Conservation (phyloP, 2,797 vertebrate genomes). For the Clamator glandarius region DNA sequence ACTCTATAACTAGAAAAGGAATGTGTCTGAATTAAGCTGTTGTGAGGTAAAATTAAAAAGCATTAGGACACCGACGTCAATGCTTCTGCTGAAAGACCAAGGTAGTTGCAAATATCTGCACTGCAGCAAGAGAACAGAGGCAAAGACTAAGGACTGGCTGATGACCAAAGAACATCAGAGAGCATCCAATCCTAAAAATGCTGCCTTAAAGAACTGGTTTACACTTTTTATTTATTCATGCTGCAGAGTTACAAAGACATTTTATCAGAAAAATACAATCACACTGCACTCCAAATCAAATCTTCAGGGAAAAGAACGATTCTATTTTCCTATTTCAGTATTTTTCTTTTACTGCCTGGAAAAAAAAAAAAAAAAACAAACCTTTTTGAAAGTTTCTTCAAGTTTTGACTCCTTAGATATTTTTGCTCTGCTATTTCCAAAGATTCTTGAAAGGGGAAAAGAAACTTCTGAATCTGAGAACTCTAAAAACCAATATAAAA, state of each 20-base stretch:
- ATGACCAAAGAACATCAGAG: background rate
- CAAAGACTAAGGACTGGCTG: background rate
- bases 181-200: background rate
- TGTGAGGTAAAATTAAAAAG: background rate
- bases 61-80: background rate
- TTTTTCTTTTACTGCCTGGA: background rate
- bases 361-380: too few species aligned
- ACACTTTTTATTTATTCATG: conserved; percentile 14
- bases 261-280: background rate
- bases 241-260: background rate
- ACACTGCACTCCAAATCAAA: background rate
- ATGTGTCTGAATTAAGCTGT: background rate
- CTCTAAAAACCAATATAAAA: background rate
- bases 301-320: background rate
- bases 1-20: background rate
- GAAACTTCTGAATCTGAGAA: background rate
- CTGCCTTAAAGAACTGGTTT: background rate
- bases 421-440: background rate
- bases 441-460: background rate
- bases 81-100: background rate
- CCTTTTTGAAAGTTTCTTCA: background rate
- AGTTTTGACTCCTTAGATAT: background rate
- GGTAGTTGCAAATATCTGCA: background rate
- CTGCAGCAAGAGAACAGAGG: background rate
- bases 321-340: background rate